Evolutionary conservation across 2,797 vertebrate species (phyloP).

Genomic region (Danio tinwini): DNA sequence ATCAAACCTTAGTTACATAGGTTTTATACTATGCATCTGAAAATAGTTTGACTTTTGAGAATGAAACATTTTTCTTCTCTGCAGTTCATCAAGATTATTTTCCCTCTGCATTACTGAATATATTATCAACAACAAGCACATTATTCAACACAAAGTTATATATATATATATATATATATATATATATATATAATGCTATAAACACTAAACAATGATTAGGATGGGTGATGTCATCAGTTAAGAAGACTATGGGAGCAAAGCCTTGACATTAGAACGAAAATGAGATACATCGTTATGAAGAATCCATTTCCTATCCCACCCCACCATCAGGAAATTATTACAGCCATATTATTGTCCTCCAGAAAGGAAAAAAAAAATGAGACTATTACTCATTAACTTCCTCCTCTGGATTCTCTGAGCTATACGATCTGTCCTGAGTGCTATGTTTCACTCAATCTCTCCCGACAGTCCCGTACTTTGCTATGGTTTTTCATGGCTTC

Average conservation of each 20-base stretch:
- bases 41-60: not conserved
- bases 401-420: constrained; percentile 35
- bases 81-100: not conserved
- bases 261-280: constrained; percentile 39
- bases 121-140: not conserved
- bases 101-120: not conserved
- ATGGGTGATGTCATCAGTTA: constrained; percentile 20
- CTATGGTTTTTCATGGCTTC: constrained; percentile 59
- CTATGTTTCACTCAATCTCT: constrained; percentile 56
- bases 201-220: constrained; percentile 13
- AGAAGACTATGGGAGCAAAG: constrained; percentile 20
- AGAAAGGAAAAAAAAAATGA: not conserved
- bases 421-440: constrained; percentile 58
- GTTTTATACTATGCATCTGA: constrained; percentile 32
- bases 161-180: not conserved
- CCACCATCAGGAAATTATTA: constrained; percentile 43
- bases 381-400: constrained; percentile 42
- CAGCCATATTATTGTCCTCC: constrained; percentile 44
- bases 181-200: not conserved
- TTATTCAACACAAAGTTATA: constrained; percentile 11
- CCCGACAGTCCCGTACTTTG: constrained; percentile 47
- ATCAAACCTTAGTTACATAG: not conserved
- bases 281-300: constrained; percentile 32
- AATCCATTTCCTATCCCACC: constrained; percentile 47
- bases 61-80: not conserved